phyloP scores from a whole-genome alignment of 2,113 vertebrate species.

The Pygathrix nemaeus region DNA sequence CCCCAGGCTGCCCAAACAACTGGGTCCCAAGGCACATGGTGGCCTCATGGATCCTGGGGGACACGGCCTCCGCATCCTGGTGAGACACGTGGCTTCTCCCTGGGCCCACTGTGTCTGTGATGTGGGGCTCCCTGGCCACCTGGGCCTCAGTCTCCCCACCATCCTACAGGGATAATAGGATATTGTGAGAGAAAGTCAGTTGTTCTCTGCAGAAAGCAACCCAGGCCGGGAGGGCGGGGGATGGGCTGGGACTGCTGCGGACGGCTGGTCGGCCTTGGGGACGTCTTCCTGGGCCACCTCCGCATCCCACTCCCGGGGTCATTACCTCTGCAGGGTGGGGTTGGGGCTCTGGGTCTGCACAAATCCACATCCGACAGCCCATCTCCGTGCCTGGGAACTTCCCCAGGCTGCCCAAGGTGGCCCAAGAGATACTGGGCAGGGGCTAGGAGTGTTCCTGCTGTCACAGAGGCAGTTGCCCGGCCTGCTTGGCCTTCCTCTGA shows the following conservation, averaged over 20 bases:
- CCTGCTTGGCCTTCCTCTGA: not conserved
- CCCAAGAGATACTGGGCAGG: not conserved
- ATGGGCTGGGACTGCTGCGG: not conserved
- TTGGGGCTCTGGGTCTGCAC: not conserved
- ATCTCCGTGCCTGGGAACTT: constrained; percentile 59
- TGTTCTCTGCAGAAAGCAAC: not conserved
- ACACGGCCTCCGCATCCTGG: fast-evolving
- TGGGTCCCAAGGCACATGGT: not conserved
- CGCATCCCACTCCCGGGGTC: not conserved
- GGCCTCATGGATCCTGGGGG: not conserved
- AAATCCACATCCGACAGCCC: constrained; percentile 34
- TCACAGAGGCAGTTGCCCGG: constrained; percentile 9
- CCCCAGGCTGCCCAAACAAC: not conserved
- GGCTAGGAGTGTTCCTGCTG: constrained; percentile 42
- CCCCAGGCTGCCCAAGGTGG: constrained; percentile 40
- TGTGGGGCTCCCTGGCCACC: not conserved
- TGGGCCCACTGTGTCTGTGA: not conserved
- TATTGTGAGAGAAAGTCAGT: not conserved
- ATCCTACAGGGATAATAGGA: not conserved
- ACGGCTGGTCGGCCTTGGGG: not conserved
- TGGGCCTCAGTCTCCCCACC: constrained; percentile 2
- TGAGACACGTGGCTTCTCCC: not conserved
- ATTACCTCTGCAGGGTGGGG: not conserved
- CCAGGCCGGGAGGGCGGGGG: fast-evolving
- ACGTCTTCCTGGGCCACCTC: not conserved